A percentile compares a stretch with the other conserved stretches of the same genome.
phyloP scores from a whole-genome alignment of 2,113 vertebrate species.

The Penelope pileata region DNA sequence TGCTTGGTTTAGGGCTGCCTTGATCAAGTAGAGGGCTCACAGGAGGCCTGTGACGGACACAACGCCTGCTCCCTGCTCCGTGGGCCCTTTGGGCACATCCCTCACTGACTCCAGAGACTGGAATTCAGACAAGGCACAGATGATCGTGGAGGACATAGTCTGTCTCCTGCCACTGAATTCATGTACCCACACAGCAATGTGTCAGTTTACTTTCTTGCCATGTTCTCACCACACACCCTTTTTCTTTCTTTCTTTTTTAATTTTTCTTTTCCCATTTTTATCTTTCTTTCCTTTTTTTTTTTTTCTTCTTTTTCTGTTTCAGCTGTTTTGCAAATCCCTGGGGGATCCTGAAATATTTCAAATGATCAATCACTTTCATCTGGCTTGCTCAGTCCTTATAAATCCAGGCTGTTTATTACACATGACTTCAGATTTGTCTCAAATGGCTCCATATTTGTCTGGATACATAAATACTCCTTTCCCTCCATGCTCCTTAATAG shows the following conservation, averaged over 20 bases:
- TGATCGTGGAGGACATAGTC: neutral
- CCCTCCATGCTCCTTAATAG: neutral
- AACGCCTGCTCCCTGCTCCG: rapidly evolving
- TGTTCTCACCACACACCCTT: neutral
- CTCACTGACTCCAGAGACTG: neutral
- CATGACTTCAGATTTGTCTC: slow-evolving; percentile 34
- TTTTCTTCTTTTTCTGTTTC: neutral
- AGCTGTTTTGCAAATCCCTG: neutral
- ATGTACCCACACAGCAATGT: neutral
- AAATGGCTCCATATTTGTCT: slow-evolving; percentile 27
- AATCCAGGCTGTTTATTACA: slow-evolving; percentile 44
- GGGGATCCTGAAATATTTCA: neutral
- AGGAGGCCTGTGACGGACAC: neutral
- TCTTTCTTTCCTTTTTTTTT: neutral
- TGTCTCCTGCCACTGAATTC: neutral
- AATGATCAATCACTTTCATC: neutral
- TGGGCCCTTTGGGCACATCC: rapidly evolving
- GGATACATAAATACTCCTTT: neutral
- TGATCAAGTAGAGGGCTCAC: neutral
- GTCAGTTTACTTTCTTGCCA: neutral
- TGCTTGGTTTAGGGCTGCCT: neutral
- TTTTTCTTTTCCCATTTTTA: neutral
- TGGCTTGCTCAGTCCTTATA: neutral
- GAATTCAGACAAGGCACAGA: neutral
- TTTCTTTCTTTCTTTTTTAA: neutral